Evolutionary conservation across 2,888 invertebrate genomes (phyloP).

Genomic region (Iphiclides podalirius): DNA sequence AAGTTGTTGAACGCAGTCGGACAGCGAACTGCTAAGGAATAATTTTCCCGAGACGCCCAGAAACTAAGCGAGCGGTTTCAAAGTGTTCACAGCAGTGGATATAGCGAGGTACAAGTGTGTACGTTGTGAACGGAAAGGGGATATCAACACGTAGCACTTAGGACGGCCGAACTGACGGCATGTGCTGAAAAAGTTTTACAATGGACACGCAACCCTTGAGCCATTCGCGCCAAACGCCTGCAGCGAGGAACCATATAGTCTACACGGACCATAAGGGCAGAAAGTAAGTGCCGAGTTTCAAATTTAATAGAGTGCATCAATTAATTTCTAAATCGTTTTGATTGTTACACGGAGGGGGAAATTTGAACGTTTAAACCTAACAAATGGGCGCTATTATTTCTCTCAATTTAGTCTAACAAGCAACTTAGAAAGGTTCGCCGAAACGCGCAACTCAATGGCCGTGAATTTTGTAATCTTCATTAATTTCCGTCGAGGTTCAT

Average conservation of each 20-base stretch:
- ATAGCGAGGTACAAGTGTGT: constrained; percentile 32
- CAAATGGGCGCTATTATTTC: constrained; percentile 77
- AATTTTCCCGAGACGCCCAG: constrained; percentile 58
- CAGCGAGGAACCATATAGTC: constrained; percentile 74
- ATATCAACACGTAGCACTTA: background rate
- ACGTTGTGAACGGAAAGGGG: too few species aligned
- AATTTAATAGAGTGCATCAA: constrained; percentile 33
- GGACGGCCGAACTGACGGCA: background rate
- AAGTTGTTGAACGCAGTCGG: constrained; percentile 62
- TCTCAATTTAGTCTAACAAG: constrained; percentile 78
- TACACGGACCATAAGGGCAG: constrained; percentile 77
- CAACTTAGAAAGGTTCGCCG: constrained; percentile 73
- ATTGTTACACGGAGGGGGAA: constrained; percentile 49
- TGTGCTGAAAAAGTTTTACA: constrained; percentile 28
- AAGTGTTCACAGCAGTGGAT: constrained; percentile 44
- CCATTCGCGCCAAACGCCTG: constrained; percentile 54
- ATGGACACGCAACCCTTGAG: constrained; percentile 66
- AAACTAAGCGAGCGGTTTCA: constrained; percentile 50
- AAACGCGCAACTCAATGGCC: constrained; percentile 74
- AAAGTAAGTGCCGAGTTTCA: constrained; percentile 59
- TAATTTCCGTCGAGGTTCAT: constrained; percentile 73
- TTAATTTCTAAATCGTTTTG: constrained; percentile 40
- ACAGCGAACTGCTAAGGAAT: constrained; percentile 46
- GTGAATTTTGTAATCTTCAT: constrained; percentile 79
- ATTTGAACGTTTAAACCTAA: constrained; percentile 70